Percentiles rank a stretch among this genome's conserved stretches.
phyloP scores from a whole-genome alignment of 2,113 vertebrate genomes.

The Triplophysa siluroides region DNA sequence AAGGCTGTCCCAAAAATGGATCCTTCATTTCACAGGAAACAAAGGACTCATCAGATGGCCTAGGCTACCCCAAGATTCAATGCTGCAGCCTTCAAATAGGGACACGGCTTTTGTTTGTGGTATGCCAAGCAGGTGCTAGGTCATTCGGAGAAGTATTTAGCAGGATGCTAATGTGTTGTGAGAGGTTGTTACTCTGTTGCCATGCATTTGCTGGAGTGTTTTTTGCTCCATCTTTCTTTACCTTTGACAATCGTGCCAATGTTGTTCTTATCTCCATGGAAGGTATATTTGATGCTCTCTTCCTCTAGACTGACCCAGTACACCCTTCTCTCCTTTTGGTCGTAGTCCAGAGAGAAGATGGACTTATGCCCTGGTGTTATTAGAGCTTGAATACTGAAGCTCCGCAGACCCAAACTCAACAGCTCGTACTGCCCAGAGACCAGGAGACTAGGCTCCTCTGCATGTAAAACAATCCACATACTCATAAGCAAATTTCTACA shows the following conservation, averaged over 20 bases:
- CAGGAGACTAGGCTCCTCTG: conserved; percentile 80
- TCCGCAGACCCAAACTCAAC: conserved; percentile 78
- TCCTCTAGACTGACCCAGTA: conserved; percentile 88
- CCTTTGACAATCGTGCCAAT: conserved; percentile 85
- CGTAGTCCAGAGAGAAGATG: conserved; percentile 85
- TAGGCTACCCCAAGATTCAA: no score
- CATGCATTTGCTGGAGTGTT: no score
- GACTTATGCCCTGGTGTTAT: conserved; percentile 68
- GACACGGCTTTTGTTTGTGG: no score
- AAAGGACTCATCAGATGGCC: no score
- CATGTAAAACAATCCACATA: conserved; percentile 39
- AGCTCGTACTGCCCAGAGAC: conserved; percentile 82
- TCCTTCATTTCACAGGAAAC: no score
- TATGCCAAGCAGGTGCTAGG: no score
- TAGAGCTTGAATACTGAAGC: conserved; percentile 73
- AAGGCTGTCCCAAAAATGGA: no score
- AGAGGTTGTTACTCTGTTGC: no score
- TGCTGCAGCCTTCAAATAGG: no score
- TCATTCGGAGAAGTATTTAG: no score
- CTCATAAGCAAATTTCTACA: no score
- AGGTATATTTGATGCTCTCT: conserved; percentile 85
- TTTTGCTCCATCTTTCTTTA: conserved; percentile 48
- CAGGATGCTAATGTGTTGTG: no score
- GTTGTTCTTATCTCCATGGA: conserved; percentile 65
- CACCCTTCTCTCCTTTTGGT: conserved; percentile 75